Percentiles rank a stretch among this genome's conserved stretches.
Conservation (phyloP, 2,888 invertebrate genomes). For the Platynereis dumerilii region DNA sequence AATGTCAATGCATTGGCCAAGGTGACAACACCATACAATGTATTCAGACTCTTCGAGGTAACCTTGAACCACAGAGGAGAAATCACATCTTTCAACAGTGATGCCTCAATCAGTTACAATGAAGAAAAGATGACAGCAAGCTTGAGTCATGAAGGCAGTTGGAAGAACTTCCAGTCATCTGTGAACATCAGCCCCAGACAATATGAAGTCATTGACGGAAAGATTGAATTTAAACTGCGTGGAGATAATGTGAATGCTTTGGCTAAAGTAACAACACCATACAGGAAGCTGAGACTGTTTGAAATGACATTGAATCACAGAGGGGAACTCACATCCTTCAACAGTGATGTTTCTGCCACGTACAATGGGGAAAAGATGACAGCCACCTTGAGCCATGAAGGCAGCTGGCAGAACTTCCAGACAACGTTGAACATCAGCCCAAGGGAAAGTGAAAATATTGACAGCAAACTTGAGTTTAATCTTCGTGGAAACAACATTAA, state of each 20-base stretch:
- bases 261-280: no score
- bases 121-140: background rate
- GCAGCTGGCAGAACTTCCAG: conserved; percentile 8
- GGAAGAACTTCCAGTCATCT: conserved; percentile 17
- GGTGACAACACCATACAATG: background rate
- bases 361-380: conserved; percentile 1
- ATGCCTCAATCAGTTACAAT: background rate
- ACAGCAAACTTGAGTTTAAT: background rate
- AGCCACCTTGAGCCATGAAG: background rate
- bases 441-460: no score
- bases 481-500: conserved; percentile 9
- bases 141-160: conserved; percentile 12
- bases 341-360: no score
- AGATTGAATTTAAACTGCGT: no score
- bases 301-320: background rate
- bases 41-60: background rate
- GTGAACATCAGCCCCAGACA: background rate
- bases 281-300: no score
- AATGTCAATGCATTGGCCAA: conserved; percentile 10
- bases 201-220: background rate
- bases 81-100: conserved; percentile 3
- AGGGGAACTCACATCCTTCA: background rate
- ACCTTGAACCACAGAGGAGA: background rate
- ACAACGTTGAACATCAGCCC: conserved; percentile 8
- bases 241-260: no score